Percentiles rank a stretch among this genome's conserved stretches.
Conservation (phyloP, 1,140 invertebrate genomes). For the Leptopilina clavipes region DNA sequence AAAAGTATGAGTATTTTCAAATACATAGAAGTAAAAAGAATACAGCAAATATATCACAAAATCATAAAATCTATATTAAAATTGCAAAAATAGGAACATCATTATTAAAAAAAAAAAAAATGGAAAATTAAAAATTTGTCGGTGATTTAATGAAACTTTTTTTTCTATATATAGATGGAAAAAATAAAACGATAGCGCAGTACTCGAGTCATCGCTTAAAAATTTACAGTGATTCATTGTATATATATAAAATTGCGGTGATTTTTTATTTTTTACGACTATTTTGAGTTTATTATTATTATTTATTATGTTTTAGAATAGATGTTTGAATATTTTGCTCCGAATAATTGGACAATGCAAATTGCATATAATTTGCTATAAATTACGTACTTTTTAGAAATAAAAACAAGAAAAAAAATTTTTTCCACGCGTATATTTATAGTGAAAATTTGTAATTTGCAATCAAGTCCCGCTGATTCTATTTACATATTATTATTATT, state of each 20-base stretch:
- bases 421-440: neutral
- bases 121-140: neutral
- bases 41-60: conserved; percentile 30
- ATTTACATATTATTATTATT: neutral
- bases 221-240: neutral
- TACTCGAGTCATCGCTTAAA: neutral
- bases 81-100: neutral
- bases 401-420: neutral
- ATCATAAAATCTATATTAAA: conserved; percentile 12
- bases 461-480: conserved; percentile 23
- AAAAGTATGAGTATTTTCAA: conserved; percentile 12
- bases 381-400: neutral
- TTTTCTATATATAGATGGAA: neutral
- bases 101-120: neutral
- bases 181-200: neutral
- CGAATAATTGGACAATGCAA: conserved; percentile 12
- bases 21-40: conserved; percentile 10
- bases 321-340: conserved; percentile 28
- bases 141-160: neutral
- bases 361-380: neutral
- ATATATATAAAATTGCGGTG: neutral
- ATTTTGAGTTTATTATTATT: conserved; percentile 2
- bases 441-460: neutral
- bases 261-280: neutral
- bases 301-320: neutral